phyloP scores from a whole-genome alignment of 2,888 invertebrate genomes.

The Alcis repandata region DNA sequence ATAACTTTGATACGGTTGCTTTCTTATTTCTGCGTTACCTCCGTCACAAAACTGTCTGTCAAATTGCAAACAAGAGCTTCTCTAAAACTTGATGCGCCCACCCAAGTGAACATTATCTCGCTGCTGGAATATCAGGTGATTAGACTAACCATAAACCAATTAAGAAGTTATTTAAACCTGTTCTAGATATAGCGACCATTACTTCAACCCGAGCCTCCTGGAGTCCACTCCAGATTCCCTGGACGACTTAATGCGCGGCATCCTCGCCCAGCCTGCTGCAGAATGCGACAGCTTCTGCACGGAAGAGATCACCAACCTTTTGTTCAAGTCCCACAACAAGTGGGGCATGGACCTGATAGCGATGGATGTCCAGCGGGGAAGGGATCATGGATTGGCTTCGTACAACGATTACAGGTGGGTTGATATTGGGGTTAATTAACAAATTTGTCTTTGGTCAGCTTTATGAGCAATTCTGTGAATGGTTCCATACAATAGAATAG shows the following conservation, averaged over 20 bases:
- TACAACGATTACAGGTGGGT: conserved; percentile 88
- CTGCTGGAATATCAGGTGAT: neutral
- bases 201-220: conserved; percentile 84
- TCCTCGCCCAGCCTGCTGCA: conserved; percentile 84
- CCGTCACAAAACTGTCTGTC: too few relatives aligned
- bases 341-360: conserved; percentile 88
- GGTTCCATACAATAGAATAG: too few relatives aligned
- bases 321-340: conserved; percentile 73
- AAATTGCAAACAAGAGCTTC: too few relatives aligned
- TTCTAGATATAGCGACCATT: conserved; percentile 85
- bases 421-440: neutral
- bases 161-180: neutral
- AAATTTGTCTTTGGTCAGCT: neutral
- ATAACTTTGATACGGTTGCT: neutral
- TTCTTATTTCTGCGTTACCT: too few relatives aligned
- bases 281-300: conserved; percentile 86
- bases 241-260: conserved; percentile 85
- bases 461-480: too few relatives aligned
- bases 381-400: conserved; percentile 88
- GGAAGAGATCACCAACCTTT: conserved; percentile 79
- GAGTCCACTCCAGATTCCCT: conserved; percentile 79
- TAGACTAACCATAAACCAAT: neutral
- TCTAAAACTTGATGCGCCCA: too few relatives aligned
- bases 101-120: too few relatives aligned
- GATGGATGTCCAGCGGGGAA: conserved; percentile 88